These are phyloP conservation scores for Macaca mulatta DNA, from an alignment of 2,113 vertebrate genomes.

Conservation along the genomic window DNA sequence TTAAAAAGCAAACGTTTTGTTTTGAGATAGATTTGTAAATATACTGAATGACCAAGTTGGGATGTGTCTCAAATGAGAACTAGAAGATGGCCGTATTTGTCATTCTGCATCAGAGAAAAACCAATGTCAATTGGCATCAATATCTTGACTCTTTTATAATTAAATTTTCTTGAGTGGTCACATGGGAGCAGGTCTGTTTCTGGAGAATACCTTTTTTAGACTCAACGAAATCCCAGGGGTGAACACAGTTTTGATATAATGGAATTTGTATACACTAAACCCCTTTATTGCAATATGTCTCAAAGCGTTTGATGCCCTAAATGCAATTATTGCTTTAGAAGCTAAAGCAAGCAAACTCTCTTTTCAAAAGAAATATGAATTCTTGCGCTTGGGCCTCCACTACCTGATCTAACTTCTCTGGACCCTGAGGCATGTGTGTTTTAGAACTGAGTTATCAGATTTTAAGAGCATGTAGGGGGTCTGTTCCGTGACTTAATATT, in stretches of 20 bases:
- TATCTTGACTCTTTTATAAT: neutral
- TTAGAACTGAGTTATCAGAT: neutral
- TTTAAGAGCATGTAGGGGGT: neutral
- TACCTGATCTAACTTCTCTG: neutral
- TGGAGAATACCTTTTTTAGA: conserved; percentile 40
- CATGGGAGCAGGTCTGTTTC: neutral
- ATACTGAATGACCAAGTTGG: neutral
- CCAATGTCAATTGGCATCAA: neutral
- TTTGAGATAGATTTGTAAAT: conserved; percentile 5
- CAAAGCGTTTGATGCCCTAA: neutral
- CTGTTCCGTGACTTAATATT: neutral
- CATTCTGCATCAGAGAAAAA: conserved; percentile 22
- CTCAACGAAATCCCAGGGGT: conserved; percentile 9
- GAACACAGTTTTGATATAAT: conserved; percentile 20
- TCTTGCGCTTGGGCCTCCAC: neutral
- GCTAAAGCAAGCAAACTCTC: neutral
- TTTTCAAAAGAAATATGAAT: neutral
- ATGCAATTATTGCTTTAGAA: neutral
- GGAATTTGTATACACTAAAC: neutral
- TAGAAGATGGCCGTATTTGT: neutral
- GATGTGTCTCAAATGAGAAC: neutral
- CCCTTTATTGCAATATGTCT: conserved; percentile 4
- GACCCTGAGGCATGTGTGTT: neutral
- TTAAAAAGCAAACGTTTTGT: neutral
- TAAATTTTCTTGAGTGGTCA: conserved; percentile 13